Conservation (phyloP, 2,888 invertebrate species). For the Abscondita cerata region DNA sequence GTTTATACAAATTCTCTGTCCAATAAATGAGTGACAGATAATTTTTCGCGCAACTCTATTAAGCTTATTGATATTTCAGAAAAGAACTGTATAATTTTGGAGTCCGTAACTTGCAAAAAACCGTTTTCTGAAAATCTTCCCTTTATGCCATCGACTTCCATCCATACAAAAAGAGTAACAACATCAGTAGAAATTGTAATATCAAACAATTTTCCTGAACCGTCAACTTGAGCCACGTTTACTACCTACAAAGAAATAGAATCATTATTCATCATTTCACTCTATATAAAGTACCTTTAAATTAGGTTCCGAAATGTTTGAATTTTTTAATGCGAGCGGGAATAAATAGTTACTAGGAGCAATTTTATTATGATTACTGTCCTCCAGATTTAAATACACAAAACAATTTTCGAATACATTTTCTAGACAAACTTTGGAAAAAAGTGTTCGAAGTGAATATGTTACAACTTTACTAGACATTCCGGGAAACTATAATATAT, state of each 20-base stretch:
- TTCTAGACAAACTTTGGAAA: neutral
- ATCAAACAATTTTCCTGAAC: conserved; percentile 43
- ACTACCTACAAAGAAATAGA: conserved; percentile 35
- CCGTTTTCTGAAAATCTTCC: conserved; percentile 83
- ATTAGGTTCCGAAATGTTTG: conserved; percentile 61
- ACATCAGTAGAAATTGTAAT: conserved; percentile 60
- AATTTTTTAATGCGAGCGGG: conserved; percentile 65
- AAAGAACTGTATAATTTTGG: conserved; percentile 46
- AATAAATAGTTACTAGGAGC: conserved; percentile 74
- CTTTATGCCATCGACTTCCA: conserved; percentile 62
- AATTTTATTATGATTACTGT: conserved; percentile 54
- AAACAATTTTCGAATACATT: conserved; percentile 52
- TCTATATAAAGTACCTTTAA: no score
- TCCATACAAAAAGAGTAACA: conserved; percentile 74
- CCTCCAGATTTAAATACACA: conserved; percentile 60
- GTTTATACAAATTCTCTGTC: conserved; percentile 34
- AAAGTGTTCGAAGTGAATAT: neutral
- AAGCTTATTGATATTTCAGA: conserved; percentile 39
- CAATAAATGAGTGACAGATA: conserved; percentile 49
- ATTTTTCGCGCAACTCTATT: conserved; percentile 40
- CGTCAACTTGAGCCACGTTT: conserved; percentile 39
- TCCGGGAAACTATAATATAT: conserved; percentile 48
- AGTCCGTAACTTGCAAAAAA: conserved; percentile 57
- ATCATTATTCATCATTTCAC: no score
- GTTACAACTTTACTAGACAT: conserved; percentile 35